Conservation (phyloP, 2,113 vertebrate species). For the Gracilinanus agilis region DNA sequence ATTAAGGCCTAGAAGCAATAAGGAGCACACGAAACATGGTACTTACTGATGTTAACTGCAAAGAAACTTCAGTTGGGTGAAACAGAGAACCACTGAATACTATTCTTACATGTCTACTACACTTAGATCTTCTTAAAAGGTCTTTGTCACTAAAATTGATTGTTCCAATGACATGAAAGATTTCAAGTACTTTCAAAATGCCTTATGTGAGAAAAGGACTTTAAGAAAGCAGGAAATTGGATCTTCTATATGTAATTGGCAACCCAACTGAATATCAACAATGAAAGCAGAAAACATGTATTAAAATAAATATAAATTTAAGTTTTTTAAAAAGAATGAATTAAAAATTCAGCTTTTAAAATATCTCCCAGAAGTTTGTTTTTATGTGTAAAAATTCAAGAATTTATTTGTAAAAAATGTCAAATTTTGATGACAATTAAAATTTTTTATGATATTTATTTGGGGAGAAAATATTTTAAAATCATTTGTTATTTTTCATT, state of each 20-base stretch:
- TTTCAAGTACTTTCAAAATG: background rate
- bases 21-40: background rate
- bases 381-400: background rate
- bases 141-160: background rate
- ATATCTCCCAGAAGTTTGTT: slow-evolving; percentile 10
- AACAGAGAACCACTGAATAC: background rate
- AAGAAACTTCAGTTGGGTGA: background rate
- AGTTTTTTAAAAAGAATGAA: slow-evolving; percentile 40
- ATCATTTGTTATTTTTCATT: background rate
- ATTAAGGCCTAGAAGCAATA: background rate
- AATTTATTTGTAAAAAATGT: slow-evolving; percentile 11
- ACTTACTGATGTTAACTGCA: background rate
- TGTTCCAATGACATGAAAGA: background rate
- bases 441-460: background rate
- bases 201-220: background rate
- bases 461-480: background rate
- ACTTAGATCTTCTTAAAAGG: background rate
- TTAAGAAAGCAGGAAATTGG: slow-evolving; percentile 19
- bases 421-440: background rate
- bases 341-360: background rate
- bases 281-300: slow-evolving; percentile 24
- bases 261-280: background rate
- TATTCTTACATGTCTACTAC: background rate
- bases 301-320: slow-evolving; percentile 26
- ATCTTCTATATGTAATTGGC: slow-evolving; percentile 12